Evolutionary conservation across 2,888 invertebrate species (phyloP).

Genomic region (Silvanus unidentatus): DNA sequence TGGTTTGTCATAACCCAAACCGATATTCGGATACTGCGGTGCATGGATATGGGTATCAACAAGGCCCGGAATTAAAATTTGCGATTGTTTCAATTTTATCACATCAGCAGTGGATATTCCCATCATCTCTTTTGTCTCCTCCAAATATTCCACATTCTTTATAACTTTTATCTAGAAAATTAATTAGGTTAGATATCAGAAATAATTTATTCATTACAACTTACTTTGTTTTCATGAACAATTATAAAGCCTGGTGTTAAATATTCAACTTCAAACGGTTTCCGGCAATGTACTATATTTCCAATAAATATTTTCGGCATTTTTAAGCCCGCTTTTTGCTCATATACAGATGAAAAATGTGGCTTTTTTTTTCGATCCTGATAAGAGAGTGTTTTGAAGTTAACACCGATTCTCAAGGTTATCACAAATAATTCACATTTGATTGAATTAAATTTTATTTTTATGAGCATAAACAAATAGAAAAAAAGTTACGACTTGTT

Average conservation of each 20-base stretch:
- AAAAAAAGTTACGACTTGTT: too few species aligned
- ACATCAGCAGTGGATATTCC: too few species aligned
- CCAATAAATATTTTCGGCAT: conserved; percentile 32
- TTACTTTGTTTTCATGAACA: conserved; percentile 41
- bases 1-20: conserved; percentile 72
- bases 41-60: conserved; percentile 89
- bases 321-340: too few species aligned
- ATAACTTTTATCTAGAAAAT: conserved; percentile 44
- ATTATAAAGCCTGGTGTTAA: conserved; percentile 52
- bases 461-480: too few species aligned
- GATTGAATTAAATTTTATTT: too few species aligned
- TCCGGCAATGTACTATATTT: conserved; percentile 39
- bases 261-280: conserved; percentile 37
- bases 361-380: too few species aligned
- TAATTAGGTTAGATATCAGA: background rate
- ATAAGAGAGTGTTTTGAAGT: too few species aligned
- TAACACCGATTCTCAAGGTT: too few species aligned
- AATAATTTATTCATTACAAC: background rate
- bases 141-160: conserved; percentile 36
- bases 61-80: conserved; percentile 82
- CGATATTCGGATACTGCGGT: conserved; percentile 81
- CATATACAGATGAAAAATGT: too few species aligned
- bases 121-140: conserved; percentile 32
- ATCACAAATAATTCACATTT: too few species aligned
- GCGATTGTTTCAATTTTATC: conserved; percentile 40